Conservation (phyloP, 2,113 vertebrate species). For the Dicrurus megarhynchus region DNA sequence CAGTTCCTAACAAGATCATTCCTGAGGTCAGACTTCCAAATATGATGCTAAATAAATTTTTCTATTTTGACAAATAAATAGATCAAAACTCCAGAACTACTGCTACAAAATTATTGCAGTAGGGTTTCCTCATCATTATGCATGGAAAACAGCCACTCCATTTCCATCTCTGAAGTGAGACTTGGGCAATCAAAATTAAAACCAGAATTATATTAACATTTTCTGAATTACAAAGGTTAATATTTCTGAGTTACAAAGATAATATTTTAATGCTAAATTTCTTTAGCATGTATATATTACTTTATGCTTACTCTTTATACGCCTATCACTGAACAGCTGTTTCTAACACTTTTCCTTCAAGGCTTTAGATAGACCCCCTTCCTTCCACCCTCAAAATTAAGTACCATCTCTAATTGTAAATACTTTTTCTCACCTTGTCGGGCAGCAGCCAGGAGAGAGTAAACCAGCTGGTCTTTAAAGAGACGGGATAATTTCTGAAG, state of each 20-base stretch:
- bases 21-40: not conserved
- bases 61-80: not conserved
- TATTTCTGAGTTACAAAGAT: not conserved
- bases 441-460: constrained; percentile 88
- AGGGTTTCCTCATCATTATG: not conserved
- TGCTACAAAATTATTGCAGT: not conserved
- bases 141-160: not conserved
- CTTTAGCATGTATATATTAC: not conserved
- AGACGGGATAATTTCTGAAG: constrained; percentile 87
- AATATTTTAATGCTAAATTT: not conserved
- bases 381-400: not conserved
- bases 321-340: not conserved
- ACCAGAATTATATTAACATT: not conserved
- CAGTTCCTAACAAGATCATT: not conserved
- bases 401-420: not conserved
- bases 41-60: not conserved
- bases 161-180: not conserved
- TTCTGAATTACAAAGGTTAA: not conserved
- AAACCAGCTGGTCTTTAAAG: constrained; percentile 93
- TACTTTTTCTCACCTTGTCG: constrained; percentile 83
- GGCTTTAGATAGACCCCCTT: not conserved
- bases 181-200: not conserved
- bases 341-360: not conserved
- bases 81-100: not conserved
- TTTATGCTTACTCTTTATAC: not conserved